Evolutionary conservation across 2,113 vertebrate species (phyloP), one percentile per base, ranked within the genome.

Genomic region (Pygoscelis adeliae): DNA sequence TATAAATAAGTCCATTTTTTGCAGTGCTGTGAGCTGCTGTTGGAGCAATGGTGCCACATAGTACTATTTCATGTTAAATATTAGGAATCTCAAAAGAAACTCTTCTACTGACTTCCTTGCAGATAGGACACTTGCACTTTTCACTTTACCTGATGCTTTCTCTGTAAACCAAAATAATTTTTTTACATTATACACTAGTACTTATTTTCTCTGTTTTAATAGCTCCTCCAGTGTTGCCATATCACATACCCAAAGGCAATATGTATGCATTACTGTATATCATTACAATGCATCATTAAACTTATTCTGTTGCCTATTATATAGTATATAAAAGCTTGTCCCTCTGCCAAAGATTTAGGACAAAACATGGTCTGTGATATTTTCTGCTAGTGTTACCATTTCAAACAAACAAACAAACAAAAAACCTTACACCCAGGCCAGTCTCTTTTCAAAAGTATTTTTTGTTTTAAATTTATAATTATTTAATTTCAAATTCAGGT

Each of bases 361-460:
- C 12, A 82, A 82, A 90, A 65, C 8, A 15, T 25, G 14, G 8
- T 21, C 19, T 74, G 30, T 74, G 42, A 5, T 82, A 56, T 65
- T 92, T 82, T 72, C 20, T 78, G 18, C 36, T 34, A 23, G 19
- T 70, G 36, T 62, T 90, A 40, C 52, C 16, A 18, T 87, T 85
- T 88, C 47, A 82, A 84, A 59, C 8, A 84, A 74, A 29, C 8
- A 84, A 74, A 29, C 17, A 56, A 81, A 53, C 6, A 63, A 50
- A 36, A 42, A 30, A 11, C 0, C 1, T 69, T 63, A 56, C 2
- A 52, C 7, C 3, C 21, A 38, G 10, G 8, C 10, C 12, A 82
- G 5, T 66, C 6, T 87, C 1, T 46, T 85, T 40, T 79, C 6
- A 34, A 36, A 86, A 56, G 4, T 30, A 7, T 26, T 15, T 56